These are phyloP conservation scores for Solenopsis fugax DNA, from an alignment of 1,140 invertebrate species.

Conservation along the genomic window DNA sequence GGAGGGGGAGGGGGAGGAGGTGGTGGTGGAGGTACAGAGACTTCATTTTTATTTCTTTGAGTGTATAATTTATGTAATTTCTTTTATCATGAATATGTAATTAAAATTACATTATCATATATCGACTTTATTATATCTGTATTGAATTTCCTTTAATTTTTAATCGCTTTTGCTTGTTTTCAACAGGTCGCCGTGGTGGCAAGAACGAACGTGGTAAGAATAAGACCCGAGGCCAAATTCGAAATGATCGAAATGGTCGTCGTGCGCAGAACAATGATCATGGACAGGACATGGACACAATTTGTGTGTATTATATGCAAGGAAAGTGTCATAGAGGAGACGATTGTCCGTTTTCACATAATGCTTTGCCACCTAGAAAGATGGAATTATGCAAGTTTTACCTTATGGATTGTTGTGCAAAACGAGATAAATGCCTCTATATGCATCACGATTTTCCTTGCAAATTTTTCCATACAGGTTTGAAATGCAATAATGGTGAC, in stretches of 20 bases:
- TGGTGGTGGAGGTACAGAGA: slow-evolving; percentile 6
- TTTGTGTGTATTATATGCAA: slow-evolving; percentile 95
- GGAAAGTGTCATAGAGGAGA: slow-evolving; percentile 94
- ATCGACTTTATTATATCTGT: neutral
- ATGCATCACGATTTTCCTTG: slow-evolving; percentile 99
- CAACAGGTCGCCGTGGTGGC: slow-evolving; percentile 78
- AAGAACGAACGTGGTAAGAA: slow-evolving; percentile 85
- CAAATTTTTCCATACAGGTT: slow-evolving; percentile 98
- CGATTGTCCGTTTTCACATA: slow-evolving; percentile 95
- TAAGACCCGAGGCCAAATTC: slow-evolving; percentile 80
- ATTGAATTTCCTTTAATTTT: neutral
- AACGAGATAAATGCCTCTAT: slow-evolving; percentile 97
- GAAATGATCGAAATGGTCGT: slow-evolving; percentile 82
- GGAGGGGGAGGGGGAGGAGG: slow-evolving; percentile 14
- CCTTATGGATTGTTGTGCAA: slow-evolving; percentile 97
- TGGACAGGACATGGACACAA: slow-evolving; percentile 89
- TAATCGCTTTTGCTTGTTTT: slow-evolving; percentile 1
- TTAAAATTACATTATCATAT: slow-evolving; percentile 20
- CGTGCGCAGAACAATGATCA: slow-evolving; percentile 84
- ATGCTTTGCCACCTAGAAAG: slow-evolving; percentile 93
- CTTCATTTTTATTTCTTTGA: neutral
- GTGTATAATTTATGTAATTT: slow-evolving; percentile 39
- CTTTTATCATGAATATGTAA: slow-evolving; percentile 1
- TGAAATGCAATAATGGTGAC: slow-evolving; percentile 92
- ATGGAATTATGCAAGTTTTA: slow-evolving; percentile 99